A percentile compares a stretch with the other conserved stretches of the same genome.
These are phyloP conservation scores for Thecocarcelia acutangulata DNA, from an alignment of 2,888 invertebrate genomes.

Conservation along the genomic window DNA sequence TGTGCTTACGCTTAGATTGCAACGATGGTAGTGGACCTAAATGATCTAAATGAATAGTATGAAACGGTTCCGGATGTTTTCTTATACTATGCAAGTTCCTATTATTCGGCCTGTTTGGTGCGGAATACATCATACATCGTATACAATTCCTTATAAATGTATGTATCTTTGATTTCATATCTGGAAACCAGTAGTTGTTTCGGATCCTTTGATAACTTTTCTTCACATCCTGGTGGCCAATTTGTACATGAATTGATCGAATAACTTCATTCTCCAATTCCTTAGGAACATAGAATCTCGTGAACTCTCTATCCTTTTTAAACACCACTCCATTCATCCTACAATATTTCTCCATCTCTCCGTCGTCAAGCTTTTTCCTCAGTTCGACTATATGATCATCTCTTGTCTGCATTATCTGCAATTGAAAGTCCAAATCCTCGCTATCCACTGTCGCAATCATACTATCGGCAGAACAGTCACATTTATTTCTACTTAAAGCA, in stretches of 20 bases:
- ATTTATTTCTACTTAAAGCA: not conserved
- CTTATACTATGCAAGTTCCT: not conserved
- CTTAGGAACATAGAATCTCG: not conserved
- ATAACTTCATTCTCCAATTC: not conserved
- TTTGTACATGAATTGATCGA: not conserved
- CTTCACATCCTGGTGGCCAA: not conserved
- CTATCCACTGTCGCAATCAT: not conserved
- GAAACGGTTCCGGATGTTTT: not conserved
- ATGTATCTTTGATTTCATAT: not conserved
- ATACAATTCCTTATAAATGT: too few species aligned
- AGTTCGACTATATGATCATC: not conserved
- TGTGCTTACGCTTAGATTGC: not conserved
- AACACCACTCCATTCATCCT: not conserved
- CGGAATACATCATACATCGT: not conserved
- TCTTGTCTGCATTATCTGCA: not conserved
- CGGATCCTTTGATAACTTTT: not conserved
- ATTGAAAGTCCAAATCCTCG: not conserved
- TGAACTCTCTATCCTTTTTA: not conserved
- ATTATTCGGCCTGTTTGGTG: not conserved
- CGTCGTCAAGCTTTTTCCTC: not conserved
- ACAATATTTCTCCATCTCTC: not conserved
- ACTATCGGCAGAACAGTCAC: not conserved
- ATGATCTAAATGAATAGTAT: not conserved
- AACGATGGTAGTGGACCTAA: not conserved
- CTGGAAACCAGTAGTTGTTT: not conserved